These are phyloP conservation scores for Saguinus imperator DNA, from an alignment of 2,113 vertebrate genomes.

Conservation along the genomic window DNA sequence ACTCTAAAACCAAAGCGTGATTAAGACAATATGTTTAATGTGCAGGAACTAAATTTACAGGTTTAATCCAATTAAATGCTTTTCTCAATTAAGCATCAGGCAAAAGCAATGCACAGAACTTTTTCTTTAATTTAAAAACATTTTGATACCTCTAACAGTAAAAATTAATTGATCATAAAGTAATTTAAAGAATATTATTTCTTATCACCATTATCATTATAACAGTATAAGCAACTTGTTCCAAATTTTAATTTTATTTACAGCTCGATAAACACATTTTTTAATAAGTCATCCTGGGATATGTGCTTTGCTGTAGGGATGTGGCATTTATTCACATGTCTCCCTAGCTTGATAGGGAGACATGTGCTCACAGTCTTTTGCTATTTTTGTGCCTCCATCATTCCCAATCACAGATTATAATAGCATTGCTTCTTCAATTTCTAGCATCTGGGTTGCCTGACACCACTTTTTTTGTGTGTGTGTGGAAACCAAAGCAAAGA, in stretches of 20 bases:
- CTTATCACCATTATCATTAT: not conserved
- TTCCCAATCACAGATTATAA: slow-evolving; percentile 35
- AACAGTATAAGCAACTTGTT: not conserved
- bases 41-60: not conserved
- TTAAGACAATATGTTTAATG: not conserved
- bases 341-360: not conserved
- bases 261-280: not conserved
- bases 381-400: slow-evolving; percentile 10
- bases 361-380: not conserved
- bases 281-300: not conserved
- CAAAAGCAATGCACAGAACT: not conserved
- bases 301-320: not conserved
- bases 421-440: slow-evolving; percentile 40
- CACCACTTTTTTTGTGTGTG: not conserved
- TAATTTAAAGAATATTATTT: not conserved
- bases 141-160: not conserved
- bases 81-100: not conserved
- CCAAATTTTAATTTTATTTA: not conserved
- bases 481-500: not conserved
- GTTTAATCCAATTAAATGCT: not conserved
- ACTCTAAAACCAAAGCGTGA: not conserved
- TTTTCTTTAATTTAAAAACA: not conserved
- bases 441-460: not conserved
- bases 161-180: not conserved
- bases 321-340: not conserved